Percentiles rank a stretch among this genome's conserved stretches.
These are phyloP conservation scores for Danio kyathit DNA, from an alignment of 2,797 vertebrate genomes.

Conservation along the genomic window DNA sequence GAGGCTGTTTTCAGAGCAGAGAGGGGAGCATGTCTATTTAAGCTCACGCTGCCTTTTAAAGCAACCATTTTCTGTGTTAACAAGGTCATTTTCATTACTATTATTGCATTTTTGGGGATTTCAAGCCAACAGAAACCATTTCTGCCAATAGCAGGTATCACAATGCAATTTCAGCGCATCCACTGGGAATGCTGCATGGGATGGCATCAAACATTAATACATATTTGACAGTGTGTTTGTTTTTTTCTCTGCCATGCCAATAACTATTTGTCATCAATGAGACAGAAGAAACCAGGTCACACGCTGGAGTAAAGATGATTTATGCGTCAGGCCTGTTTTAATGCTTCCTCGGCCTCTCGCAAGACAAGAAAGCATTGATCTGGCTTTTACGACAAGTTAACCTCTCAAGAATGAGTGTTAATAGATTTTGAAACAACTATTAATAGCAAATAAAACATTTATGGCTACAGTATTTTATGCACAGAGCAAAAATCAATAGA, in stretches of 20 bases:
- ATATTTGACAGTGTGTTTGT: background rate
- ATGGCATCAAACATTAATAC: constrained; percentile 4
- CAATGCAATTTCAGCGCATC: background rate
- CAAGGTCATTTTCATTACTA: constrained; percentile 20
- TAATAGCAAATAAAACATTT: constrained; percentile 64
- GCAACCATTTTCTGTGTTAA: constrained; percentile 1
- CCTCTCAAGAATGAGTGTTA: constrained; percentile 57
- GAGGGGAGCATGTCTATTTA: constrained; percentile 31
- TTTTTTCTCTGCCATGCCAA: constrained; percentile 25
- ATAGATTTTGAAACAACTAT: constrained; percentile 62
- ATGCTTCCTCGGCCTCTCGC: constrained; percentile 21
- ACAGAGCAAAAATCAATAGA: constrained; percentile 52
- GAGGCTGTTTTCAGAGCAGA: constrained; percentile 40
- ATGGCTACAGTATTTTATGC: constrained; percentile 51
- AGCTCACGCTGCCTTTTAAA: constrained; percentile 24
- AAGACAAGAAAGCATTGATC: constrained; percentile 57
- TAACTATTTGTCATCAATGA: constrained; percentile 46
- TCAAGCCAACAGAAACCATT: constrained; percentile 6
- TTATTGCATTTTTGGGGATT: background rate
- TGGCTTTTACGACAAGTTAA: constrained; percentile 58
- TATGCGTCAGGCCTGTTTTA: constrained; percentile 36
- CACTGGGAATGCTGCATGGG: background rate
- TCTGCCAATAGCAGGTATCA: constrained; percentile 7
- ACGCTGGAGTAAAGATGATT: constrained; percentile 33
- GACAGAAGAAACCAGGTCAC: constrained; percentile 31